Conservation (phyloP, 2,797 vertebrate species). For the Danio jaintianensis region DNA sequence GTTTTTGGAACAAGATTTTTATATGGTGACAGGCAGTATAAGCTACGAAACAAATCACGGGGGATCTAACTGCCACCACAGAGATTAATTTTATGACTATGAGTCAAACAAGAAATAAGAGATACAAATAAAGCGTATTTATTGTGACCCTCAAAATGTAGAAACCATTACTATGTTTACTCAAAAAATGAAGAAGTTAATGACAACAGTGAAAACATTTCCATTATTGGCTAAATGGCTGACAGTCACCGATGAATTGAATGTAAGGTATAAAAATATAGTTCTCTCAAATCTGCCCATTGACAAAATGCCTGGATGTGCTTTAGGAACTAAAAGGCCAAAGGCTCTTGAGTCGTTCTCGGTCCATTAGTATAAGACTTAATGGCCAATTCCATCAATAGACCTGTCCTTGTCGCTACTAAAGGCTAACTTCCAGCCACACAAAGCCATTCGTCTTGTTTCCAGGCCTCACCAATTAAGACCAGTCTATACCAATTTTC, state of each 20-base stretch:
- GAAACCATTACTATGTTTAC: conserved; percentile 41
- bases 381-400: conserved; percentile 60
- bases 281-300: conserved; percentile 16
- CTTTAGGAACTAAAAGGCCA: conserved; percentile 52
- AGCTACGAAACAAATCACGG: not conserved
- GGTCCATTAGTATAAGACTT: conserved; percentile 49
- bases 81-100: not conserved
- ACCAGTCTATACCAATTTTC: conserved; percentile 49
- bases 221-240: conserved; percentile 13
- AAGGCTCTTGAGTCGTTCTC: conserved; percentile 50
- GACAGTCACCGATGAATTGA: conserved; percentile 42
- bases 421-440: conserved; percentile 42
- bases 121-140: not conserved
- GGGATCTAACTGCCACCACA: not conserved
- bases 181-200: conserved; percentile 44
- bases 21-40: not conserved
- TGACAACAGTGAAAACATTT: conserved; percentile 9
- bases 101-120: not conserved
- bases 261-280: conserved; percentile 6
- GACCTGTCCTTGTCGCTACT: conserved; percentile 54
- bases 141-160: not conserved
- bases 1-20: not conserved
- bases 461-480: conserved; percentile 48
- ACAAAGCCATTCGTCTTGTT: conserved; percentile 46
- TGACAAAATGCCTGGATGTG: conserved; percentile 24